Evolutionary conservation across 2,888 invertebrate species (phyloP).

Genomic region (Baronia brevicornis): DNA sequence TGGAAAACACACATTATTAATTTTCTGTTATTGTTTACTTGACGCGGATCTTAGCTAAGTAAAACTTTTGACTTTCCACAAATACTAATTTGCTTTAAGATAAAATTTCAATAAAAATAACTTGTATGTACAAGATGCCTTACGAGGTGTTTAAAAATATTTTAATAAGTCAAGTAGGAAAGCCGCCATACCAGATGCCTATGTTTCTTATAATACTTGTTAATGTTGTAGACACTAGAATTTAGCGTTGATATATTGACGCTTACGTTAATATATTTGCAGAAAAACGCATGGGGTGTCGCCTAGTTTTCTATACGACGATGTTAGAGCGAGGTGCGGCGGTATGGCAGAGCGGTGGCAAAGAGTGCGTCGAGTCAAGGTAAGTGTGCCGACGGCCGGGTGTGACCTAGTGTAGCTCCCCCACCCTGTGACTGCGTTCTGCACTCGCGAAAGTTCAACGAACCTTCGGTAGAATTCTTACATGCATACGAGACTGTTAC

Average conservation of each 20-base stretch:
- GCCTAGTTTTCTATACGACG: constrained; percentile 63
- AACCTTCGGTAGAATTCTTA: constrained; percentile 70
- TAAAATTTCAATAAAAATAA: no score
- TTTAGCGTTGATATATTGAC: constrained; percentile 19
- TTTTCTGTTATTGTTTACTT: no score
- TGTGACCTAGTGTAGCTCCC: constrained; percentile 70
- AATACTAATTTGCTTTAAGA: no score
- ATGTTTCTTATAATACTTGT: no score
- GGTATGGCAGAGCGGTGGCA: constrained; percentile 34
- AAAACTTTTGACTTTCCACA: no score
- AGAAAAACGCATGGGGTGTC: constrained; percentile 42
- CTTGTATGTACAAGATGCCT: no score
- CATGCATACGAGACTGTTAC: constrained; percentile 69
- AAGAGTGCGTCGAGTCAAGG: constrained; percentile 67
- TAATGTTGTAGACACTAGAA: constrained; percentile 12
- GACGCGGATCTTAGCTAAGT: no score
- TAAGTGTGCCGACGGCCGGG: constrained; percentile 73
- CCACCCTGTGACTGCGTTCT: constrained; percentile 61
- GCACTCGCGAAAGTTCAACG: constrained; percentile 73
- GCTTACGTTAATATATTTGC: constrained; percentile 35
- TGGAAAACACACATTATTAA: no score
- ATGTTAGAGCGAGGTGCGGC: constrained; percentile 37
- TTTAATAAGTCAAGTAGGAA: no score
- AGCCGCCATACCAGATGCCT: no score
- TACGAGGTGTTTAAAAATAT: no score